A percentile compares a stretch with the other conserved stretches of the same genome.
These are phyloP conservation scores for Percopsis omiscomaycus DNA, from an alignment of 2,797 vertebrate genomes.

Conservation along the genomic window DNA sequence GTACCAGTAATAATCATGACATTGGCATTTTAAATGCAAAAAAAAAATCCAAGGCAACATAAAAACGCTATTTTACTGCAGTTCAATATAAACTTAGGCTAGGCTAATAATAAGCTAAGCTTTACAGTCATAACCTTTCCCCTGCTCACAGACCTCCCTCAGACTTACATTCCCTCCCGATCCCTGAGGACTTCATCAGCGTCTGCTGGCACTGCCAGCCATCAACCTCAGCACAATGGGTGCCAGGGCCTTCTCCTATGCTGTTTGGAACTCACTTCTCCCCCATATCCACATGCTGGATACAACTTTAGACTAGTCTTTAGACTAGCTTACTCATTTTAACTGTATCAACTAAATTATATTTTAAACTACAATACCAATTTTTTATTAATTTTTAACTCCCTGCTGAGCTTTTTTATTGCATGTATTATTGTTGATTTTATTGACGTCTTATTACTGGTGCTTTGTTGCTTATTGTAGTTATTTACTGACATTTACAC, in stretches of 20 bases:
- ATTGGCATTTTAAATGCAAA: too few species aligned
- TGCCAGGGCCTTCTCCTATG: slow-evolving; percentile 4
- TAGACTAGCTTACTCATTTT: not conserved
- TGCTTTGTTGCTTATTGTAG: too few species aligned
- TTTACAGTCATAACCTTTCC: not conserved
- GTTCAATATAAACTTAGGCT: too few species aligned
- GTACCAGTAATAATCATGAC: too few species aligned
- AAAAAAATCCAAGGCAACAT: too few species aligned
- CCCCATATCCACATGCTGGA: not conserved
- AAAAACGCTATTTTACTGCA: too few species aligned
- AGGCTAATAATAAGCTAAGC: too few species aligned
- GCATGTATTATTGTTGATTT: not conserved
- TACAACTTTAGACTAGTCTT: not conserved
- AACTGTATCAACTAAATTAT: not conserved
- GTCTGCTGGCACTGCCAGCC: not conserved
- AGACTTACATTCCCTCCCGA: not conserved
- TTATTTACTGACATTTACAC: too few species aligned
- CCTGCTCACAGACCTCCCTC: not conserved
- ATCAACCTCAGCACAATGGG: not conserved
- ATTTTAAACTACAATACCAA: not conserved
- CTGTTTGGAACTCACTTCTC: not conserved
- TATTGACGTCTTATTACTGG: not conserved
- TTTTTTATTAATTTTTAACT: not conserved
- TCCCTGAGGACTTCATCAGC: not conserved
- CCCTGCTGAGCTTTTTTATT: not conserved